Evolutionary conservation across 2,888 invertebrate genomes (phyloP).

Genomic region (Cataglyphis altisquamis): DNA sequence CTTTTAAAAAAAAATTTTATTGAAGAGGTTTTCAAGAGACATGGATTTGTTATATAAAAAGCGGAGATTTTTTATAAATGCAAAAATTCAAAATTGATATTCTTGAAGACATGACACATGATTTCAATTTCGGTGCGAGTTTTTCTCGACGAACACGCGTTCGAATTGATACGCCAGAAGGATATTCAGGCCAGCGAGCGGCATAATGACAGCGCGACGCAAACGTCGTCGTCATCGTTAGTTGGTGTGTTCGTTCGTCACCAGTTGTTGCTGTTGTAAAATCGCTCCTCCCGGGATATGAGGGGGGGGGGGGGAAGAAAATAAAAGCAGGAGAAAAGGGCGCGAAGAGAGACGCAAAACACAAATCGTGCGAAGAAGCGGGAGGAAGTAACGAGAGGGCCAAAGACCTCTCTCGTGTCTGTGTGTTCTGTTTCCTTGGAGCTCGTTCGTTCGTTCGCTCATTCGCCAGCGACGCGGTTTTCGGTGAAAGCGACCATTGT

Average conservation of each 20-base stretch:
- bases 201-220: slow-evolving; percentile 71
- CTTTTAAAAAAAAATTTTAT: background rate
- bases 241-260: background rate
- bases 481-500: slow-evolving; percentile 73
- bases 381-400: slow-evolving; percentile 42
- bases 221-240: background rate
- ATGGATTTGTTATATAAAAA: background rate
- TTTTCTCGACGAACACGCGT: background rate
- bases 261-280: slow-evolving; percentile 15
- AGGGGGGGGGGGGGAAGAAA: background rate
- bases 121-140: slow-evolving; percentile 15
- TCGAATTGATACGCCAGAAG: slow-evolving; percentile 71
- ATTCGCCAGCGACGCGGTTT: slow-evolving; percentile 59
- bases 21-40: background rate
- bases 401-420: slow-evolving; percentile 64
- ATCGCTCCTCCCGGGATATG: background rate
- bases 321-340: background rate
- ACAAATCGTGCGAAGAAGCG: slow-evolving; percentile 33
- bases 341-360: slow-evolving; percentile 5
- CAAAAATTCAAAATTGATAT: background rate
- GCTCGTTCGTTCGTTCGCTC: slow-evolving; percentile 3
- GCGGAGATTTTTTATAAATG: background rate
- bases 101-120: background rate
- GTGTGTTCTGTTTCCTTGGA: slow-evolving; percentile 1
- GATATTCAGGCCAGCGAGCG: slow-evolving; percentile 81